phyloP scores from a whole-genome alignment of 2,113 vertebrate genomes.

The Atlantisia rogersi region DNA sequence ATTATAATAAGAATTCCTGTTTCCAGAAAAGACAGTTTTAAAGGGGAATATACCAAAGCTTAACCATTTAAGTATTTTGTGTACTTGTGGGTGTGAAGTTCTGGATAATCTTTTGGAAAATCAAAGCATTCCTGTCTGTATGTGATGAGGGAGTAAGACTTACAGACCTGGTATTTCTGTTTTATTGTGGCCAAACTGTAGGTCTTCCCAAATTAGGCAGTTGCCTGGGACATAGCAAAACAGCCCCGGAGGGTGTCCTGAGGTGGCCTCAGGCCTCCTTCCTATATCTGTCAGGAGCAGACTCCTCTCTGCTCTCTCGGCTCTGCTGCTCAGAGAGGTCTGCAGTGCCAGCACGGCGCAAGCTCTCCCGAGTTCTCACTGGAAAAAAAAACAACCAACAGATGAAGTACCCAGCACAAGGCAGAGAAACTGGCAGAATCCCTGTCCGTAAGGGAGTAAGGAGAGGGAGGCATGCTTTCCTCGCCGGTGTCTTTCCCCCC shows the following conservation, averaged over 20 bases:
- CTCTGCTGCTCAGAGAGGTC: neutral
- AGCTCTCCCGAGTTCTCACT: neutral
- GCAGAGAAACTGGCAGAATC: neutral
- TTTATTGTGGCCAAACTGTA: accelerated
- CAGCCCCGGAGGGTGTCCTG: neutral
- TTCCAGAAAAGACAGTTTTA: neutral
- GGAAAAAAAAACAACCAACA: neutral
- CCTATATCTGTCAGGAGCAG: neutral
- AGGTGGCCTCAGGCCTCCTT: neutral
- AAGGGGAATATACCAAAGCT: neutral
- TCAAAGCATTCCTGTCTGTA: neutral
- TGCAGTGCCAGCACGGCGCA: neutral
- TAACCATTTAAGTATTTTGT: neutral
- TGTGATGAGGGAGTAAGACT: neutral
- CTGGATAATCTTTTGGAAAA: neutral
- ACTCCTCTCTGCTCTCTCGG: neutral
- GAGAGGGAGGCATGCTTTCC: neutral
- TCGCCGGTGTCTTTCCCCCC: neutral
- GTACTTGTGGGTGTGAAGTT: neutral
- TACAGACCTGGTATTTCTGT: neutral
- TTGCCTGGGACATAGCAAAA: neutral
- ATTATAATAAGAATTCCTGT: neutral
- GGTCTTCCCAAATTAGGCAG: neutral
- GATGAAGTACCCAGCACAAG: neutral
- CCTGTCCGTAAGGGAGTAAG: neutral